These are phyloP conservation scores for Balanococcus diminutus DNA, from an alignment of 2,888 invertebrate genomes.

Conservation along the genomic window DNA sequence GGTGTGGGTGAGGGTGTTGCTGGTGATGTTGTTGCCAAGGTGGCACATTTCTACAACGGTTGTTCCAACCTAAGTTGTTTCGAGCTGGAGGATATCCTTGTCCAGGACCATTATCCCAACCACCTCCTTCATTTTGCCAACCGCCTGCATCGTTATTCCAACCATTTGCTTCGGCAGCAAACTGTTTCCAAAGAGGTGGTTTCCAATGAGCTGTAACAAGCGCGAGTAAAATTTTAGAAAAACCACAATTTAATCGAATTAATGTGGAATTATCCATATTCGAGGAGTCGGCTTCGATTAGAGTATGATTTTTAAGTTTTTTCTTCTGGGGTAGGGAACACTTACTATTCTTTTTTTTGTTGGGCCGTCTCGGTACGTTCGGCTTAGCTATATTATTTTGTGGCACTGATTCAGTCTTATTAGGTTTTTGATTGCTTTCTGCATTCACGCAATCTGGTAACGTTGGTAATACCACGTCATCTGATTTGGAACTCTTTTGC, in stretches of 20 bases:
- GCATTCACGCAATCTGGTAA: background rate
- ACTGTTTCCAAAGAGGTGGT: background rate
- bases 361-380: background rate
- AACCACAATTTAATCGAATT: too few species aligned
- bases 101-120: too few species aligned
- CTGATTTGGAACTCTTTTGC: background rate
- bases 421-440: background rate
- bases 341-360: too few species aligned
- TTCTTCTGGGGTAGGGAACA: too few species aligned
- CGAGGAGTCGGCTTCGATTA: too few species aligned
- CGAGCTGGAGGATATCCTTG: background rate
- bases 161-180: background rate
- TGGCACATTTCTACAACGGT: background rate
- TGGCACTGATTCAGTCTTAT: background rate
- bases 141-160: too few species aligned
- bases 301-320: too few species aligned
- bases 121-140: background rate
- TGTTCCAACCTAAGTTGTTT: background rate
- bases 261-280: too few species aligned
- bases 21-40: background rate
- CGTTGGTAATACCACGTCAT: background rate
- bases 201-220: too few species aligned
- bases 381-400: background rate
- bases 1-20: background rate
- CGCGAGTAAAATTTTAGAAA: too few species aligned